A percentile compares a stretch with the other conserved stretches of the same genome.
These are phyloP conservation scores for Perdita meconis DNA, from an alignment of 2,888 invertebrate genomes.

Conservation along the genomic window DNA sequence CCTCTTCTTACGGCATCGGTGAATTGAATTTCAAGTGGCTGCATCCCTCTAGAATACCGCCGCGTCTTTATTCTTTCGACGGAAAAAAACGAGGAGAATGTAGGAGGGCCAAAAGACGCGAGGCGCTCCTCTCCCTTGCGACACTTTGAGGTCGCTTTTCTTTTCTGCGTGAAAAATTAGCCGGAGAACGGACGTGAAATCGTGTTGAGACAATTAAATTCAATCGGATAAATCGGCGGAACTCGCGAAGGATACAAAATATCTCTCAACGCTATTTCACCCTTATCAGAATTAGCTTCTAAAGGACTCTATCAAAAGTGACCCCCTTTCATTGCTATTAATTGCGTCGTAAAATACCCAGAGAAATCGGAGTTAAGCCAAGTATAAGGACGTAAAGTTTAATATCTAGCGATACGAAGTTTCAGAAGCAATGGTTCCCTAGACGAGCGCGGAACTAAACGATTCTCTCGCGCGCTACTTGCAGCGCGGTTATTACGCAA, in stretches of 20 bases:
- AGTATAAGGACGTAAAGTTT: no score
- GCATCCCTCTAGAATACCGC: conserved; percentile 82
- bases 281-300: no score
- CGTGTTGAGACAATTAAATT: neutral
- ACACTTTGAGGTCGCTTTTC: conserved; percentile 65
- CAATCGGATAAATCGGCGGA: neutral
- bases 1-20: conserved; percentile 74
- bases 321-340: no score
- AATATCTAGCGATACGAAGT: no score
- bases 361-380: no score
- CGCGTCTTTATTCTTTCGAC: conserved; percentile 76
- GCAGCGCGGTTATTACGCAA: neutral
- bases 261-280: no score
- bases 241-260: no score
- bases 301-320: no score
- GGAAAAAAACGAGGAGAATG: conserved; percentile 32
- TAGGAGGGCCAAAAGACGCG: conserved; percentile 45
- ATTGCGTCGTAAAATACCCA: no score
- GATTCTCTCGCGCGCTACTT: neutral
- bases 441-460: neutral
- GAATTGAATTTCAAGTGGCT: conserved; percentile 84
- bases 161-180: conserved; percentile 46
- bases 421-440: no score
- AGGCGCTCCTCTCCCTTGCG: conserved; percentile 53
- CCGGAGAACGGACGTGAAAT: conserved; percentile 50